phyloP scores from a whole-genome alignment of 2,113 vertebrate species.

The Mustela nigripes region DNA sequence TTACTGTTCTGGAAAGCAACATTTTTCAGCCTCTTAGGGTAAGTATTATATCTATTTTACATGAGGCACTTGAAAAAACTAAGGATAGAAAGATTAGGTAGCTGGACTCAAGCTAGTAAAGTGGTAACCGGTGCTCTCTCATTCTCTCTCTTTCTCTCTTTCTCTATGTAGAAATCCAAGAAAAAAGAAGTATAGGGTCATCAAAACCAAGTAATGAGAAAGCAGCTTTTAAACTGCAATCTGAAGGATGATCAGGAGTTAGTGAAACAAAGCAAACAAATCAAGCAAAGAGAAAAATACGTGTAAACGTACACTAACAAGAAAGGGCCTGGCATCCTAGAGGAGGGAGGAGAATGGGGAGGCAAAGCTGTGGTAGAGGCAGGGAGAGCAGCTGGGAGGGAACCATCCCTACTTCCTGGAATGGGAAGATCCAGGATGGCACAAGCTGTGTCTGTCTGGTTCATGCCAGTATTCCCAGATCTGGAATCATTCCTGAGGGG shows the following conservation, averaged over 20 bases:
- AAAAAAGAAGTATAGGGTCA: neutral
- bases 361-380: neutral
- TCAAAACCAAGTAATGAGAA: neutral
- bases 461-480: neutral
- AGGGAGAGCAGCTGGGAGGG: neutral
- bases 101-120: neutral
- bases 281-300: neutral
- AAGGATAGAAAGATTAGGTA: constrained; percentile 11
- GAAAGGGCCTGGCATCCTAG: no score
- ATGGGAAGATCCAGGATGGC: neutral
- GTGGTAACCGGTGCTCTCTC: neutral
- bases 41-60: neutral
- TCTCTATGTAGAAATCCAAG: neutral
- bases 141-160: neutral
- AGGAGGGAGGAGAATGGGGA: neutral
- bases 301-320: neutral
- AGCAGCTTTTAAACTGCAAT: neutral
- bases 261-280: neutral
- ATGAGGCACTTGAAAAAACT: neutral
- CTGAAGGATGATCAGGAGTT: neutral
- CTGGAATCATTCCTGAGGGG: neutral
- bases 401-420: neutral
- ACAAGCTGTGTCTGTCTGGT: neutral
- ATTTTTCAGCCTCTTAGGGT: neutral
- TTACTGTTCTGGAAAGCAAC: neutral